Conservation (phyloP, 2,797 vertebrate genomes). For the Labeo calbasu region DNA sequence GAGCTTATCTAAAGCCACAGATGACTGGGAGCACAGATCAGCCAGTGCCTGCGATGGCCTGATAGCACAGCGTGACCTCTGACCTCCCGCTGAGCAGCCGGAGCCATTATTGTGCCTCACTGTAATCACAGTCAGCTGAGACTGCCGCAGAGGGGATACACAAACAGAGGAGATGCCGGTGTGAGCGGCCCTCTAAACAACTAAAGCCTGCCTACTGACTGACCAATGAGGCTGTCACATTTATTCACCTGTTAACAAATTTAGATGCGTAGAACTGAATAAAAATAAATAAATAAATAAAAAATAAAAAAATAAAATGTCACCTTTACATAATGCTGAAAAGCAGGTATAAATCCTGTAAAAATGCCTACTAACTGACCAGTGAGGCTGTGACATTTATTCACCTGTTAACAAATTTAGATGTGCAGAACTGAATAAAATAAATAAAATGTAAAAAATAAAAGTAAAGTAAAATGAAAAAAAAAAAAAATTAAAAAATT, state of each 20-base stretch:
- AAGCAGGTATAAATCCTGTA: no score
- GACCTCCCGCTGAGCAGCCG: slow-evolving; percentile 54
- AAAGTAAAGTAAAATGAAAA: neutral
- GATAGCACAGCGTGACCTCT: slow-evolving; percentile 62
- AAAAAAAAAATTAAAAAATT: neutral
- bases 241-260: neutral
- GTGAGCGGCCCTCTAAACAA: slow-evolving; percentile 7
- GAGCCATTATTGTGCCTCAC: slow-evolving; percentile 46
- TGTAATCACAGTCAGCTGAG: slow-evolving; percentile 52
- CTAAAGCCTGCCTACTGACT: slow-evolving; percentile 11
- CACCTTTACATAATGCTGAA: no score
- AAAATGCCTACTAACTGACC: no score
- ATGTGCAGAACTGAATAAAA: neutral
- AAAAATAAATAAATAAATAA: no score
- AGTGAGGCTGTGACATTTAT: no score
- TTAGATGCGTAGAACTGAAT: neutral
- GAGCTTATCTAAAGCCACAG: slow-evolving; percentile 67
- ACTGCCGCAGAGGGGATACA: slow-evolving; percentile 26
- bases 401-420: no score
- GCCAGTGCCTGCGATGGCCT: slow-evolving; percentile 53
- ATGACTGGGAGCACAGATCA: slow-evolving; percentile 59
- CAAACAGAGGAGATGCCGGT: slow-evolving; percentile 13
- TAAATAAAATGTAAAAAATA: neutral
- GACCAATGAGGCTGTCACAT: neutral
- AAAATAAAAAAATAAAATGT: neutral